These are phyloP conservation scores for Pocota personata DNA, from an alignment of 2,888 invertebrate species.

Conservation along the genomic window DNA sequence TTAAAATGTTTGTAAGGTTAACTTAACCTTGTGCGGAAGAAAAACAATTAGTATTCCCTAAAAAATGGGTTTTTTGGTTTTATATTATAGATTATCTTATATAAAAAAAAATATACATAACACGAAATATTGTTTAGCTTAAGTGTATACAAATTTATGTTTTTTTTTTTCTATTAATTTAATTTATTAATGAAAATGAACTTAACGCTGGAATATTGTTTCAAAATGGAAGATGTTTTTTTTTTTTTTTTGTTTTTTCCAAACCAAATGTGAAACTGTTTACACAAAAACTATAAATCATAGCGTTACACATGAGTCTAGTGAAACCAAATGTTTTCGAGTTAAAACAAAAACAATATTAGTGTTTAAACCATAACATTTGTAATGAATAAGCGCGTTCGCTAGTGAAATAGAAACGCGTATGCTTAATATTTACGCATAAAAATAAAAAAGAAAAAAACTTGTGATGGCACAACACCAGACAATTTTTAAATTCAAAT, in stretches of 20 bases:
- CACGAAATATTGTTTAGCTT: conserved; percentile 50
- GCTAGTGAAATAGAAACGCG: conserved; percentile 18
- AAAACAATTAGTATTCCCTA: conserved; percentile 34
- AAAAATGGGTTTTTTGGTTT: conserved; percentile 5
- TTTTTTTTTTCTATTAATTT: conserved; percentile 36
- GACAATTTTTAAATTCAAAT: neutral
- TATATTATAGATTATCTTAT: conserved; percentile 10
- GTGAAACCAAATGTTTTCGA: conserved; percentile 42
- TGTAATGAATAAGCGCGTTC: conserved; percentile 24
- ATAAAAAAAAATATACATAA: conserved; percentile 7
- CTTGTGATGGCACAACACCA: conserved; percentile 62
- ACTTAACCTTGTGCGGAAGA: conserved; percentile 1
- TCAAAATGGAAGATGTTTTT: conserved; percentile 1
- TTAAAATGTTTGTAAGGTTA: neutral
- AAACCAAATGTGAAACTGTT: conserved; percentile 35
- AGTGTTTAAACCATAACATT: conserved; percentile 3
- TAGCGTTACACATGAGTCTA: conserved; percentile 10
- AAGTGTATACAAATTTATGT: conserved; percentile 41
- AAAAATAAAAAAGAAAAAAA: neutral
- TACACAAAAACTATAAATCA: neutral
- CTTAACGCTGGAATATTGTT: conserved; percentile 24
- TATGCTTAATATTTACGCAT: conserved; percentile 24
- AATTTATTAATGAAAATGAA: conserved; percentile 49
- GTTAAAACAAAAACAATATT: conserved; percentile 11
- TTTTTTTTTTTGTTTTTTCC: neutral